Percentiles rank a stretch among this genome's conserved stretches.
These are phyloP conservation scores for Hirundo rustica DNA, from an alignment of 2,797 vertebrate species.

Conservation along the genomic window DNA sequence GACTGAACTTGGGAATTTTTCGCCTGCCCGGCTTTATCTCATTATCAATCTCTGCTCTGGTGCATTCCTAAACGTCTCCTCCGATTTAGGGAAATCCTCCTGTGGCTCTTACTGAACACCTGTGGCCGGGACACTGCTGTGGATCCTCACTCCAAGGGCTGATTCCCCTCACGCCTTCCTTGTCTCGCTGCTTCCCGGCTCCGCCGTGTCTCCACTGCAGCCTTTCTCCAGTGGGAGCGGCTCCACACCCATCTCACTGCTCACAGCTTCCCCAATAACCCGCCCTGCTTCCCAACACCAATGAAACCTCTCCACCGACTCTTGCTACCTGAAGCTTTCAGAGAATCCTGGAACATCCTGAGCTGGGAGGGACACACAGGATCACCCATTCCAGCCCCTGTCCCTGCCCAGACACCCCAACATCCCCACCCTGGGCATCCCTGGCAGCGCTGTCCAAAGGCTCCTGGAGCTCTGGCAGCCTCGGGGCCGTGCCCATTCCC, in stretches of 20 bases:
- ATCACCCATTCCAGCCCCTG: fast-evolving
- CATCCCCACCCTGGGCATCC: not conserved
- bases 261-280: not conserved
- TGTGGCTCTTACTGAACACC: not conserved
- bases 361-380: not conserved
- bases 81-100: not conserved
- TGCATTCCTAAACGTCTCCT: not conserved
- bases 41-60: not conserved
- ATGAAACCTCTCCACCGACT: fast-evolving
- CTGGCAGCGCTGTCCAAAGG: not conserved
- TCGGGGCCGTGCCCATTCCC: not conserved
- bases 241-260: not conserved
- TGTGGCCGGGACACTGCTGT: not conserved
- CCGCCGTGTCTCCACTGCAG: fast-evolving
- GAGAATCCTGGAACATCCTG: fast-evolving
- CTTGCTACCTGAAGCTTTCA: not conserved
- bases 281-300: not conserved
- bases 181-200: not conserved
- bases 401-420: not conserved
- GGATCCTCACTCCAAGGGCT: not conserved
- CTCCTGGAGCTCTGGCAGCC: not conserved
- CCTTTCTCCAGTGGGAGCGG: not conserved
- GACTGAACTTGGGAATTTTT: not conserved
- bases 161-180: not conserved
- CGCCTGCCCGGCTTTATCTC: not conserved